phyloP scores from a whole-genome alignment of 2,797 vertebrate genomes.

The Ficedula albicollis region DNA sequence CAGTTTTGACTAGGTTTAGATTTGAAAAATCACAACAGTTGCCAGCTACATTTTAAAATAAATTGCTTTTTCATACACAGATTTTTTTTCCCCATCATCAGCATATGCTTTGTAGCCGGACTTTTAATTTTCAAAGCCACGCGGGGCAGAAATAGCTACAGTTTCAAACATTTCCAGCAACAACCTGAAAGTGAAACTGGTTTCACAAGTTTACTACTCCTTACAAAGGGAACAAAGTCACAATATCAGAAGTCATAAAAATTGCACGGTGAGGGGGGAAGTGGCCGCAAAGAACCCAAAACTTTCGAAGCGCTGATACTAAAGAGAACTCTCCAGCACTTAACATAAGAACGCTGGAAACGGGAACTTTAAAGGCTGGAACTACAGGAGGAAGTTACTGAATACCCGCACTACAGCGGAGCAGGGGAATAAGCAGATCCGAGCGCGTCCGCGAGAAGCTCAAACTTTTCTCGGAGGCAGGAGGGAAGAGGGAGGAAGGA shows the following conservation, averaged over 20 bases:
- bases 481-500: not conserved
- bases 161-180: not conserved
- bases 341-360: not conserved
- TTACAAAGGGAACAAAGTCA: not conserved
- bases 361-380: not conserved
- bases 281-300: not conserved
- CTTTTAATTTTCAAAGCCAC: not conserved
- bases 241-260: not conserved
- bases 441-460: not conserved
- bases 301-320: not conserved
- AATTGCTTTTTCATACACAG: not conserved
- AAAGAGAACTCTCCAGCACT: not conserved
- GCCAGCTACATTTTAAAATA: not conserved
- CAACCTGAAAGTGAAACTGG: constrained; percentile 18
- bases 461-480: not conserved
- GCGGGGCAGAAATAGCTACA: not conserved
- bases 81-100: not conserved
- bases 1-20: not conserved
- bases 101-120: not conserved
- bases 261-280: fast-evolving
- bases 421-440: not conserved
- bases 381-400: not conserved
- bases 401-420: not conserved
- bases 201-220: not conserved
- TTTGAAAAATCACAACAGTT: not conserved